Evolutionary conservation across 2,888 invertebrate genomes (phyloP), one percentile per base, ranked within the genome.

Genomic region (Kryphioiulus occultus): DNA sequence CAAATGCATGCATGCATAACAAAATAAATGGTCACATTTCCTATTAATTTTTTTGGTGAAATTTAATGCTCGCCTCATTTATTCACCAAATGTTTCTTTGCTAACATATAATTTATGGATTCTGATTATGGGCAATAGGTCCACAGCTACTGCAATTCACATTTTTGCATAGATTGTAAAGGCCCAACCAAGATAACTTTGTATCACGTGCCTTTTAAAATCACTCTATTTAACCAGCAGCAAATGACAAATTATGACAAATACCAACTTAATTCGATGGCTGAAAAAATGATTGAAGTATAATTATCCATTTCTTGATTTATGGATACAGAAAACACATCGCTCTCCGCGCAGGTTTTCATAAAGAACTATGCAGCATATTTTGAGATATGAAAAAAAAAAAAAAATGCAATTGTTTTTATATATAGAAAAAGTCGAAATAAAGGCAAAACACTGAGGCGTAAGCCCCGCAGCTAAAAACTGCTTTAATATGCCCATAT

Each of bases 381-480:
- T 30, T 78, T 30, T 15, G 26, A 78, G 17, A 78, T 30, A 30
- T 78, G 30, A 78, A 78, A 30, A 78, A 78, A 7, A 0, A 30
- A 7, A 30, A 78, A 30, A 78, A 78, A 30, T 78, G 30, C 78
- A 78, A 78, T 78, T 78, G 78, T 15, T 12, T 30, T 78, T 78
- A 78, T 78, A 78, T 78, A 68, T 12, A 26, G 26, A 26, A 10
- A 9, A 1, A 26, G 68, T 26, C 44, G 44, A 68, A n/a, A 22
- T 22, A n/a, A 30, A 30, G 35, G 26, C 30, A 30, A 17, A 78
- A 78, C 26, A 30, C 15, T 30, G 78, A 17, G 78, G 30, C 30
- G 78, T 30, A 30, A 78, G 78, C 30, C 78, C 78, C 78, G 78
- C 30, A 17, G 78, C 15, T 78, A 78, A 78, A 68, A 78, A 78